Conservation (phyloP, 30 jellyfish, hydroid and myxozoan genomes). For the Aurelia aurita region DNA sequence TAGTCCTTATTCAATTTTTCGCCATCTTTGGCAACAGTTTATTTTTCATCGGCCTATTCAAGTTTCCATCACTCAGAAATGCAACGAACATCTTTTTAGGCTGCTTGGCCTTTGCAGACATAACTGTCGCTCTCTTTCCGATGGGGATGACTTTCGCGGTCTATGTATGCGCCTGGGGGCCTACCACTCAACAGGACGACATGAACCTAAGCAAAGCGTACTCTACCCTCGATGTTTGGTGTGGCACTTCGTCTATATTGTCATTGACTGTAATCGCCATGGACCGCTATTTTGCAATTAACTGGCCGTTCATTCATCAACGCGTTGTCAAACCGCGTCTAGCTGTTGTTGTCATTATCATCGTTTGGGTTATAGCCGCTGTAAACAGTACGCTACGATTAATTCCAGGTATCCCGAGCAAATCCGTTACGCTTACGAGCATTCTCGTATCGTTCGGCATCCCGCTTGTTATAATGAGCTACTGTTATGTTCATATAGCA, state of each 20-base stretch:
- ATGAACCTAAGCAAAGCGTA: conserved; percentile 26
- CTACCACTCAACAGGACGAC: conserved; percentile 16
- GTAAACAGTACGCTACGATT: conserved; percentile 13
- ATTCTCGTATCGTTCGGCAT: conserved; percentile 63
- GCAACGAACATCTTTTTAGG: conserved; percentile 74
- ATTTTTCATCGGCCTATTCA: conserved; percentile 71
- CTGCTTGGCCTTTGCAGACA: conserved; percentile 76
- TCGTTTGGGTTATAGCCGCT: conserved; percentile 68
- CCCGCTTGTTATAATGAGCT: conserved; percentile 77
- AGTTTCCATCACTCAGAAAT: conserved; percentile 66
- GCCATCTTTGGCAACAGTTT: conserved; percentile 79
- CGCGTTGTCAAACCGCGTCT: conserved; percentile 37
- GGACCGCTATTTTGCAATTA: conserved; percentile 86
- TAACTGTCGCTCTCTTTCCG: conserved; percentile 75
- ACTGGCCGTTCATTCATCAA: conserved; percentile 86
- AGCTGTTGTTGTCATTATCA: conserved; percentile 55
- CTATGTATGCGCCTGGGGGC: conserved; percentile 71
- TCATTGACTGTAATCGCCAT: conserved; percentile 85
- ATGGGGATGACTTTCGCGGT: conserved; percentile 81
- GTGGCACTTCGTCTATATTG: conserved; percentile 68
- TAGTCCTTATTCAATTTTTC: conserved; percentile 37
- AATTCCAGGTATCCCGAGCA: conserved; percentile 1
- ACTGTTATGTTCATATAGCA: conserved; percentile 77
- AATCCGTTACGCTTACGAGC: conserved; percentile 28
- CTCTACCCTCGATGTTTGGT: conserved; percentile 65